Evolutionary conservation across 2,888 invertebrate species (phyloP).

Genomic region (Argyresthia albistria): DNA sequence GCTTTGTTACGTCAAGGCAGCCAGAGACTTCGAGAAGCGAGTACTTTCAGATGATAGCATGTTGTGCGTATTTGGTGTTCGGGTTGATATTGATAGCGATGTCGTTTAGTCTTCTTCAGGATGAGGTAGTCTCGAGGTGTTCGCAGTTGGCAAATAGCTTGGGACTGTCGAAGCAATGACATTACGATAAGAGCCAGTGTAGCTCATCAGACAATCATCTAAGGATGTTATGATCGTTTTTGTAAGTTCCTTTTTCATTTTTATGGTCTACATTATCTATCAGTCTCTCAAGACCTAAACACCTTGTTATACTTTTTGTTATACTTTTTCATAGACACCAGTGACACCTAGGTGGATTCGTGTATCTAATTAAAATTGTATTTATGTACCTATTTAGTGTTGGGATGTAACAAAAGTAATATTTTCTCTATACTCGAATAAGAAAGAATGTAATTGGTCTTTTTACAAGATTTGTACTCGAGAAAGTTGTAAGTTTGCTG

Average conservation of each 20-base stretch:
- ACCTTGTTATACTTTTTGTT: background rate
- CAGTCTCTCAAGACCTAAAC: slow-evolving; percentile 9
- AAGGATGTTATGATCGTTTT: slow-evolving; percentile 67
- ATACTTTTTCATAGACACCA: background rate
- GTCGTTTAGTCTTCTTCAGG: slow-evolving; percentile 88
- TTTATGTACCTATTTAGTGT: background rate
- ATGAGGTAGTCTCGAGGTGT: slow-evolving; percentile 82
- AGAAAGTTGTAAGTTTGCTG: slow-evolving; percentile 39
- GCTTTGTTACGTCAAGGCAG: slow-evolving; percentile 57
- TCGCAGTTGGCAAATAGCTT: slow-evolving; percentile 79
- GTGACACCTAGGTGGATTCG: no score
- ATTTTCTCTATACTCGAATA: slow-evolving; percentile 29
- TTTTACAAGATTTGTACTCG: slow-evolving; percentile 65
- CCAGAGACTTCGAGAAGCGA: slow-evolving; percentile 60
- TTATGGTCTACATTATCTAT: slow-evolving; percentile 21
- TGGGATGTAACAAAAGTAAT: slow-evolving; percentile 19
- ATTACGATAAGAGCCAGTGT: slow-evolving; percentile 65
- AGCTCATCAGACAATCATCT: slow-evolving; percentile 58
- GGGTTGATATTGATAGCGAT: slow-evolving; percentile 87
- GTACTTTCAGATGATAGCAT: slow-evolving; percentile 82
- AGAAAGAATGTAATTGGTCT: slow-evolving; percentile 27
- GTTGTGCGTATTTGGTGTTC: slow-evolving; percentile 84
- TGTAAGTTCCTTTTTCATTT: slow-evolving; percentile 28
- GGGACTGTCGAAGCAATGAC: slow-evolving; percentile 76
- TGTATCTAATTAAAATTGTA: background rate